Conservation (phyloP, 1,140 invertebrate genomes). For the Sesamia nonagrioides region DNA sequence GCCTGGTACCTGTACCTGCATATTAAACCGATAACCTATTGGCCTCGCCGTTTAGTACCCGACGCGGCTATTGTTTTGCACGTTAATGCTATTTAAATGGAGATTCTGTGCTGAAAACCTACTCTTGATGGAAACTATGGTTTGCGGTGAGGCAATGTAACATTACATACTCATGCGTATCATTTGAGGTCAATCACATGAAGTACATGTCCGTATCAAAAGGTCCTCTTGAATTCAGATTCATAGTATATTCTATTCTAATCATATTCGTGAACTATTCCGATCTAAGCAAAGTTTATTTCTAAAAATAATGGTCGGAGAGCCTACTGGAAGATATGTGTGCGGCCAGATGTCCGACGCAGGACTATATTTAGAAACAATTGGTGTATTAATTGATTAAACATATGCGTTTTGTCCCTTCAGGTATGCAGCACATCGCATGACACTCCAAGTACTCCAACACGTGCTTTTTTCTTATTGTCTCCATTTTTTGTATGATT, state of each 20-base stretch:
- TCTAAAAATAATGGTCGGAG: neutral
- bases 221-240: neutral
- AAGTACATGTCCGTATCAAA: too few relatives aligned
- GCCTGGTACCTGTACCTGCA: constrained; percentile 28
- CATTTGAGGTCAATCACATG: too few relatives aligned
- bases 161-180: too few relatives aligned
- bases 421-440: neutral
- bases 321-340: neutral
- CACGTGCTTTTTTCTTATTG: constrained; percentile 20
- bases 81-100: constrained; percentile 37
- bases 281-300: neutral
- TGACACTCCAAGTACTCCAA: constrained; percentile 12
- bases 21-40: constrained; percentile 43
- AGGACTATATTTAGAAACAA: constrained; percentile 24
- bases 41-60: constrained; percentile 16
- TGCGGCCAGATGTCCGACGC: constrained; percentile 14
- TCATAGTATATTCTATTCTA: neutral
- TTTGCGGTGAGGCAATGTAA: neutral
- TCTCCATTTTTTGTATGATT: constrained; percentile 13
- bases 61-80: constrained; percentile 33
- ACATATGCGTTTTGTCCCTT: constrained; percentile 4
- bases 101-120: constrained; percentile 40
- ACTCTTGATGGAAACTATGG: neutral
- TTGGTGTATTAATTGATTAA: constrained; percentile 15
- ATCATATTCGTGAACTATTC: neutral